Percentiles rank a stretch among this genome's conserved stretches.
Conservation (phyloP, 2,797 vertebrate species). For the Lepus townsendii region DNA sequence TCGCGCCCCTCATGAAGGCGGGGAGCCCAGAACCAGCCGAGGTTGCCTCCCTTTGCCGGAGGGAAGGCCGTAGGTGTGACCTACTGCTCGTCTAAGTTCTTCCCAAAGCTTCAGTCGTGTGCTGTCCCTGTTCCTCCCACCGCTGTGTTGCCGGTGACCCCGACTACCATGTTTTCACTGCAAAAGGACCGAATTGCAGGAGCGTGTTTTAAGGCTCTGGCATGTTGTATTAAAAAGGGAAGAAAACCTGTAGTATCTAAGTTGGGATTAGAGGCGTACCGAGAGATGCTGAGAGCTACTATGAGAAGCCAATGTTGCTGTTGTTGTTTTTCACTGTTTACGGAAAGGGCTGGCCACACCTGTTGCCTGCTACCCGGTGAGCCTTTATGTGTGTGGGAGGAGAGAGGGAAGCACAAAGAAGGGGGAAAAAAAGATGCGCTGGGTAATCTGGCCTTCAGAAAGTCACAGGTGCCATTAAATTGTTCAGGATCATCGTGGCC, state of each 20-base stretch:
- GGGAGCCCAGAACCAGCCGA: neutral
- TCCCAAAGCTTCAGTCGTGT: neutral
- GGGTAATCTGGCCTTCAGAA: constrained; percentile 29
- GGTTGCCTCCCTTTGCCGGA: neutral
- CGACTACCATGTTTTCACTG: neutral
- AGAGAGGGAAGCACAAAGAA: neutral
- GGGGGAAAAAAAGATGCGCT: neutral
- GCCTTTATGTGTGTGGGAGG: neutral
- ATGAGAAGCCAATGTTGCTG: neutral
- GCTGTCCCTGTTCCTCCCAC: neutral
- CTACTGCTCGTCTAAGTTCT: neutral
- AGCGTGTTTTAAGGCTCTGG: neutral
- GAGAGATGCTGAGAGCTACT: neutral
- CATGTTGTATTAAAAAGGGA: constrained; percentile 31
- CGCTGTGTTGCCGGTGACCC: neutral
- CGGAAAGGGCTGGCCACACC: neutral
- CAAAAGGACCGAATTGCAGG: neutral
- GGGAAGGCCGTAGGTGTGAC: neutral
- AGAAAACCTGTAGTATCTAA: neutral
- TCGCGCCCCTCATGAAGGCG: neutral
- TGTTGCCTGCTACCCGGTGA: constrained; percentile 1
- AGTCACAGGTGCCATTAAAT: neutral
- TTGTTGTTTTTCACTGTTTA: neutral
- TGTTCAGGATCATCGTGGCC: neutral
- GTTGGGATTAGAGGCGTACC: neutral